Evolutionary conservation across 2,113 vertebrate genomes (phyloP).

Genomic region (Scomber colias): DNA sequence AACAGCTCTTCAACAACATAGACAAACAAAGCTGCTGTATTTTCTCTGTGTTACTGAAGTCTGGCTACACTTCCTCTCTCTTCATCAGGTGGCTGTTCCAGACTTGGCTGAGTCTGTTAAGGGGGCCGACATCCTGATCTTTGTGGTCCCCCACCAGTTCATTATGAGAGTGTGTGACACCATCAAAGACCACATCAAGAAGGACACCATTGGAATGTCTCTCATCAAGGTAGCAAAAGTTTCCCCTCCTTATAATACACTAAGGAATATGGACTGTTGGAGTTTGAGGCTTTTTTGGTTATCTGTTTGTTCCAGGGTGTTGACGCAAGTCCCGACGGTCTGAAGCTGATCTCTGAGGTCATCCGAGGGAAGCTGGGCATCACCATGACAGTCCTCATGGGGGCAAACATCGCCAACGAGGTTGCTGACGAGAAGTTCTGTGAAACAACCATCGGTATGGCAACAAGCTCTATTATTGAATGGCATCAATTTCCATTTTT

Average conservation of each 20-base stretch:
- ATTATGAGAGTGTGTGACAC: constrained; percentile 91
- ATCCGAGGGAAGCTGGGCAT: constrained; percentile 91
- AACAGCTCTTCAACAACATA: too few relatives aligned
- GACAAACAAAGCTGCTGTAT: too few relatives aligned
- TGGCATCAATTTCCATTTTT: not conserved
- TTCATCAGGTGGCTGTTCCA: constrained; percentile 90
- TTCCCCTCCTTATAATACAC: not conserved
- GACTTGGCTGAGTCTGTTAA: constrained; percentile 90
- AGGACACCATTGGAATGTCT: constrained; percentile 90
- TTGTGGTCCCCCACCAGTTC: constrained; percentile 98
- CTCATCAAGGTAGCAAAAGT: constrained; percentile 92
- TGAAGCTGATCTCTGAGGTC: constrained; percentile 96
- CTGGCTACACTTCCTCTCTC: not conserved
- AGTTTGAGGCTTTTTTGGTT: not conserved
- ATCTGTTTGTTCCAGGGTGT: constrained; percentile 86
- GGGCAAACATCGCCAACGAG: constrained; percentile 96
- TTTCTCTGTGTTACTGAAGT: not conserved
- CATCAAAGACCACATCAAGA: constrained; percentile 93
- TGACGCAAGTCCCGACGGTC: constrained; percentile 92
- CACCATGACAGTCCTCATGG: constrained; percentile 94
- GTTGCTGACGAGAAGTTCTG: constrained; percentile 98
- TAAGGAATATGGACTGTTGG: too few relatives aligned
- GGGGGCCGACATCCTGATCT: constrained; percentile 92
- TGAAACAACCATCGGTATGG: constrained; percentile 95
- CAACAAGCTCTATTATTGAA: not conserved